Conservation (phyloP, 2,888 invertebrate species). For the Hedya salicella region DNA sequence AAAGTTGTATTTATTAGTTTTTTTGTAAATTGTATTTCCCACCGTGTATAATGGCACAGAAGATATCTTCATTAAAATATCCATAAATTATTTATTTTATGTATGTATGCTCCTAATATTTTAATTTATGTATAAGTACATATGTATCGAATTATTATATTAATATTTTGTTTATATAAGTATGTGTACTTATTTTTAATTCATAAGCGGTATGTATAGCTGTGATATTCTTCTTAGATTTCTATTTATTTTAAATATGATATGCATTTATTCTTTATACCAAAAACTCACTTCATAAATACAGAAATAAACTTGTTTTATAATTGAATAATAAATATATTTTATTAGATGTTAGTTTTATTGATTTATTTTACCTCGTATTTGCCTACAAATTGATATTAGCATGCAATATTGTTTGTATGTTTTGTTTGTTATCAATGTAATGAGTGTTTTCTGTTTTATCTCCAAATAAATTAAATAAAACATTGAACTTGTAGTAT, state of each 20-base stretch:
- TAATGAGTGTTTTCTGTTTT: no score
- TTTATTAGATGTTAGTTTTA: neutral
- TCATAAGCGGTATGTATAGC: slow-evolving; percentile 67
- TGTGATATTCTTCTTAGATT: slow-evolving; percentile 63
- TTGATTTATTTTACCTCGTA: no score
- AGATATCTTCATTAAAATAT: no score
- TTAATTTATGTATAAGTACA: slow-evolving; percentile 17
- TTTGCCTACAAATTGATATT: no score
- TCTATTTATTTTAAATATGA: slow-evolving; percentile 13
- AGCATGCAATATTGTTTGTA: no score
- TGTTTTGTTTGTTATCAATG: no score
- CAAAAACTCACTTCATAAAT: slow-evolving; percentile 37
- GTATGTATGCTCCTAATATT: slow-evolving; percentile 25
- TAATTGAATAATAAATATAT: neutral
- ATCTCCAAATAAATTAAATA: no score
- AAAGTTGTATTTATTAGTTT: slow-evolving; percentile 51
- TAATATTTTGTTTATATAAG: slow-evolving; percentile 15
- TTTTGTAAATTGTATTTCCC: slow-evolving; percentile 33
- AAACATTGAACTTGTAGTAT: no score
- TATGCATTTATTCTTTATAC: slow-evolving; percentile 30
- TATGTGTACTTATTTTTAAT: slow-evolving; percentile 32
- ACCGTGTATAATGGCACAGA: slow-evolving; percentile 35
- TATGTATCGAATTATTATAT: slow-evolving; percentile 35
- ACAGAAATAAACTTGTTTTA: neutral
- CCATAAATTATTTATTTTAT: slow-evolving; percentile 17